Base-by-base conservation (phyloP, 1,140 invertebrate genomes). In the Thaumatotibia leucotreta region DNA sequence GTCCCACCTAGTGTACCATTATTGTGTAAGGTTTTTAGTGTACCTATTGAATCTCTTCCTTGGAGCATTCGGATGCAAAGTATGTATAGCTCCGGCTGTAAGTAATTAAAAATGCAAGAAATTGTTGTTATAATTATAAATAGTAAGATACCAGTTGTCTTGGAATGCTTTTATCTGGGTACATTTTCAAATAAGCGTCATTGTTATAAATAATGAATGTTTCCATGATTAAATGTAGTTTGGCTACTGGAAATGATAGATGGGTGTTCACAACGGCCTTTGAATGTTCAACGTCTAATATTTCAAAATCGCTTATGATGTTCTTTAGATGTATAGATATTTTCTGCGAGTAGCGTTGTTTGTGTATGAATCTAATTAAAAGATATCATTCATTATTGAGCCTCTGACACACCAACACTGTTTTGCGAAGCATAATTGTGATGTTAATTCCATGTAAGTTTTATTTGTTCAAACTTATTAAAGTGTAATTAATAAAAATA, bases 341-440 rank as follows among this genome's bases (percentile, higher is more conserved):
- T 75, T 52, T 78, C 66, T 76, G 75, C 72, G 66, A 76, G 73
- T 73, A 77, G 71, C 68, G 65, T 65, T 72, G 71, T 45, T 45
- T 63, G 74, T 76, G 67, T 67, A 76, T 78, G 78, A 70, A 77
- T 61, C 39, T 64, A 61, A 65, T 52, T 50, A 39, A 61, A 50
- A 45, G 67, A 45, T 54, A 69, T 50, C 31, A 45, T 64, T 67
- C 50, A 65, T 64, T 74, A 65, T 64, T 74, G 72, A 82, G 82
- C 77, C 74, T 82, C 69, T 68, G 64, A 86, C 79, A 82, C 52
- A 29, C 80, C 79, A 77, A 80, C 69, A 88, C 87, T 85, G 76
- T 87, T 85, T 91, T 84, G 83, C 83, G 77, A 88, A 89, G 88
- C 86, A 89, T 91, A 87, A 87, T 89, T 91, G 86, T 91, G 88